These are phyloP conservation scores for Microtus pennsylvanicus DNA, from an alignment of 2,113 vertebrate genomes.

Conservation along the genomic window DNA sequence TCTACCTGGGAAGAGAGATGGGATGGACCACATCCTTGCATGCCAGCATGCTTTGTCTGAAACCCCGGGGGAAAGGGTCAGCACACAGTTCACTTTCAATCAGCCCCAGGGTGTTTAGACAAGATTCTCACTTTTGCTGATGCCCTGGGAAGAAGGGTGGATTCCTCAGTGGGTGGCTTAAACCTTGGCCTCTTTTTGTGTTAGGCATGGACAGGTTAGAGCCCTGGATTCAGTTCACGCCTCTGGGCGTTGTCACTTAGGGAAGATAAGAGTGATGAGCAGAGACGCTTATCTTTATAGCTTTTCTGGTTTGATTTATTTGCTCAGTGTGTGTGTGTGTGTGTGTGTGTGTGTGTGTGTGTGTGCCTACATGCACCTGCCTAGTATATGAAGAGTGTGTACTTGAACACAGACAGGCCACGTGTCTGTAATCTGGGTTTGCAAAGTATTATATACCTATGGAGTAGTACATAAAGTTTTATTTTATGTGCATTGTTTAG, in stretches of 20 bases:
- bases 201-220: slow-evolving; percentile 8
- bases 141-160: not conserved
- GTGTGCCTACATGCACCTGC: not conserved
- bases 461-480: slow-evolving; percentile 33
- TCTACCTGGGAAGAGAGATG: not conserved
- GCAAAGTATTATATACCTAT: not conserved
- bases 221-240: slow-evolving; percentile 56
- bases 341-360: not conserved
- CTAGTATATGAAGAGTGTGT: not conserved
- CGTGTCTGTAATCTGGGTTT: not conserved
- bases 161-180: slow-evolving; percentile 32
- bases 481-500: slow-evolving; percentile 38
- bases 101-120: not conserved
- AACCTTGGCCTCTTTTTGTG: slow-evolving; percentile 18
- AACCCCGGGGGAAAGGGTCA: not conserved
- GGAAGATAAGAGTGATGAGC: slow-evolving; percentile 65
- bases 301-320: slow-evolving; percentile 66
- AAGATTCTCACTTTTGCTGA: not conserved
- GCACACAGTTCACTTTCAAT: not conserved
- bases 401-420: not conserved
- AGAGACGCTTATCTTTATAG: slow-evolving; percentile 73
- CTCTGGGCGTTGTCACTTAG: slow-evolving; percentile 67
- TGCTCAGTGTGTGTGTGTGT: not conserved
- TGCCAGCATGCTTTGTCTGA: not conserved
- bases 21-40: not conserved